Conservation (phyloP, 53 echinoderm and acorn worm species). For the Stichopus horrens region DNA sequence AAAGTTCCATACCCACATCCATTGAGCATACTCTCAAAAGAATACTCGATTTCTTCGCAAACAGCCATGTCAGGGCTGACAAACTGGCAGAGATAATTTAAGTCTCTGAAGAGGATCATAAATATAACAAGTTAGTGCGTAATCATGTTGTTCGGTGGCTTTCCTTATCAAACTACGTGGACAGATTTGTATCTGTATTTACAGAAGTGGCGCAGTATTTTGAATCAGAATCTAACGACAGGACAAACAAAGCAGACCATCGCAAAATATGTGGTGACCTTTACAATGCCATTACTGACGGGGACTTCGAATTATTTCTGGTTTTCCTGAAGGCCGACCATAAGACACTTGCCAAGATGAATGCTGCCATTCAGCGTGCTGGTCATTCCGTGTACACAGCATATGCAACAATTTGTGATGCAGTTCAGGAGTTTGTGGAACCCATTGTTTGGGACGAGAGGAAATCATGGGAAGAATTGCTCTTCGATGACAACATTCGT, state of each 20-base stretch:
- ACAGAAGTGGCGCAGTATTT: constrained; percentile 9
- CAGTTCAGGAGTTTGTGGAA: constrained; percentile 6
- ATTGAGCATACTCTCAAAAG: background rate
- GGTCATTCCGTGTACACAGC: constrained; percentile 25
- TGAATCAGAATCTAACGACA: constrained; percentile 23
- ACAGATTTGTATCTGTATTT: constrained; percentile 14
- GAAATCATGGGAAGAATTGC: constrained; percentile 23
- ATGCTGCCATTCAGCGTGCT: background rate
- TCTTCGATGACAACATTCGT: background rate
- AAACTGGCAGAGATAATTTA: constrained; percentile 16
- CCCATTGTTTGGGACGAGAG: constrained; percentile 22
- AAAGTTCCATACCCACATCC: constrained; percentile 11
- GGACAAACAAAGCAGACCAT: too few relatives aligned
- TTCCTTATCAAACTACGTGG: constrained; percentile 12
- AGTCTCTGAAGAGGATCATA: background rate
- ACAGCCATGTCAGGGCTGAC: constrained; percentile 29
- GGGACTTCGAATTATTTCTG: too few relatives aligned
- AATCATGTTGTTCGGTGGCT: constrained; percentile 4
- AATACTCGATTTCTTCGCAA: constrained; percentile 19
- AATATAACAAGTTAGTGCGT: background rate
- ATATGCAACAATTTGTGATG: constrained; percentile 3
- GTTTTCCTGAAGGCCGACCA: constrained; percentile 8
- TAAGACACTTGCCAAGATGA: constrained; percentile 21
- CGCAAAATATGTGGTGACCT: too few relatives aligned
- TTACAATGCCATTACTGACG: too few relatives aligned